Evolutionary conservation across 2,888 invertebrate species (phyloP).

Genomic region (Mythimna pallens): DNA sequence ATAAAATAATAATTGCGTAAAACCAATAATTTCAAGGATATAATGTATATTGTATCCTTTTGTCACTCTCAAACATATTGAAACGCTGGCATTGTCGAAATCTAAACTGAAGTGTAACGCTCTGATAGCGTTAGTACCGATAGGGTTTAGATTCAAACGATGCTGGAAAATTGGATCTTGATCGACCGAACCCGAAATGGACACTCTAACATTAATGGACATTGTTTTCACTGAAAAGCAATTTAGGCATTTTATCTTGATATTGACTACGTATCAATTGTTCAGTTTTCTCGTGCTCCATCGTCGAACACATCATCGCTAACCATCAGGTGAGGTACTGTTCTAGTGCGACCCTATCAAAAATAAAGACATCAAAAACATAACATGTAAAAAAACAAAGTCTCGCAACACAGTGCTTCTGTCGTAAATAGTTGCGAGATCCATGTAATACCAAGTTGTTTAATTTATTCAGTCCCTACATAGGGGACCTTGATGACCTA

Average conservation of each 20-base stretch:
- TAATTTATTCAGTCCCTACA: too few relatives aligned
- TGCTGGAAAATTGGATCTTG: background rate
- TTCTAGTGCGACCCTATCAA: too few relatives aligned
- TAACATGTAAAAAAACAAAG: too few relatives aligned
- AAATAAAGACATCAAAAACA: too few relatives aligned
- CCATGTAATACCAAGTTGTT: too few relatives aligned
- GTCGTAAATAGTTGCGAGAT: too few relatives aligned
- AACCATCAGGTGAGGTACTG: too few relatives aligned
- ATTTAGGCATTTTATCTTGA: background rate
- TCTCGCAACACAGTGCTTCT: too few relatives aligned
- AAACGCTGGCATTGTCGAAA: background rate
- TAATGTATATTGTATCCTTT: background rate
- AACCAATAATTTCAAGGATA: background rate
- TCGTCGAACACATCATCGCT: too few relatives aligned
- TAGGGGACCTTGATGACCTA: too few relatives aligned
- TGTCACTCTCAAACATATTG: background rate
- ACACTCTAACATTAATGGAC: background rate
- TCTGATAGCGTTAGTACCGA: background rate
- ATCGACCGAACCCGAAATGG: background rate
- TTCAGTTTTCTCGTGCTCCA: background rate
- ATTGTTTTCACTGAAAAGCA: slow-evolving; percentile 4
- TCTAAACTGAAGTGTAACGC: background rate
- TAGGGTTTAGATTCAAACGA: slow-evolving; percentile 10
- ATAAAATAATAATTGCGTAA: background rate
- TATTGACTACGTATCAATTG: background rate